Evolutionary conservation across 2,888 invertebrate genomes (phyloP).

Genomic region (Cantharis lateralis): DNA sequence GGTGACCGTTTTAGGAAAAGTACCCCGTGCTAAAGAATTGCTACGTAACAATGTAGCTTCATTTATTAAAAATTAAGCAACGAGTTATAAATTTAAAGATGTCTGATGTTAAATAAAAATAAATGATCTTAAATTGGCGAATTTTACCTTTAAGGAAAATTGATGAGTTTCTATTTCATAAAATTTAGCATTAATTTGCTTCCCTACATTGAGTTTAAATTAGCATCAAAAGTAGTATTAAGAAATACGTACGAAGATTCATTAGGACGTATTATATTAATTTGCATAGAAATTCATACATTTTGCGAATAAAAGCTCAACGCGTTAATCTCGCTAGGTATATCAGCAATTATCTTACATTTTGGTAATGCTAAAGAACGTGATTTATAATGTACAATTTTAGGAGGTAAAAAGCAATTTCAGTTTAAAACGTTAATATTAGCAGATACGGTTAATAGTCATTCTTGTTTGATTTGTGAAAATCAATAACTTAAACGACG

Average conservation of each 20-base stretch:
- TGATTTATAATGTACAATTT: neutral
- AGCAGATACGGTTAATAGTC: neutral
- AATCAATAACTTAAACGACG: constrained; percentile 11
- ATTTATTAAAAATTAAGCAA: neutral
- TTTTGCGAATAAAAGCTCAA: neutral
- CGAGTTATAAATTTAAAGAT: neutral
- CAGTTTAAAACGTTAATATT: neutral
- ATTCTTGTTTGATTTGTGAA: constrained; percentile 14
- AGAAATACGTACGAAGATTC: neutral
- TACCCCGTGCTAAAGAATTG: too few species aligned
- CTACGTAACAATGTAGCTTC: neutral
- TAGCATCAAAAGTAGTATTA: neutral
- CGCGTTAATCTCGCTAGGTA: neutral
- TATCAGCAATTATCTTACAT: neutral
- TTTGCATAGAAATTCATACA: neutral
- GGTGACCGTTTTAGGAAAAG: too few species aligned
- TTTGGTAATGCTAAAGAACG: neutral
- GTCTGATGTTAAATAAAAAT: neutral
- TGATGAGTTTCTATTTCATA: neutral
- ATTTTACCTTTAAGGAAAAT: neutral
- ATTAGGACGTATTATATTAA: neutral
- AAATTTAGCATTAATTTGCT: neutral
- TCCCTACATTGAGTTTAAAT: neutral
- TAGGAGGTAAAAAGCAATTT: neutral
- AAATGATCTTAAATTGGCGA: neutral